Evolutionary conservation across 2,888 invertebrate species (phyloP).

Genomic region (Bellardia pandia): DNA sequence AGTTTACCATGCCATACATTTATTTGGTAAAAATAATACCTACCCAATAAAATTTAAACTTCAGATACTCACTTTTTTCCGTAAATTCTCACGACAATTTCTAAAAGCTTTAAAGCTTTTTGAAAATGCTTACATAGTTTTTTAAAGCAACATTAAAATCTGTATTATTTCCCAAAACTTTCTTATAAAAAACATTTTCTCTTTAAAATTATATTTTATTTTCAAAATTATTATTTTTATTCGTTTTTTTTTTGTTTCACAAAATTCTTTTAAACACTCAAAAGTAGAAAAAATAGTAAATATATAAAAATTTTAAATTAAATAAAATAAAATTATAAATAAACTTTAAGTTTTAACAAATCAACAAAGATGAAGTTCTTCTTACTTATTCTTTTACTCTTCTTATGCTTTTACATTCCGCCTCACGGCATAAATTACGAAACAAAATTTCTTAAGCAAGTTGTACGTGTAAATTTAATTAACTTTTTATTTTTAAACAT

Average conservation of each 20-base stretch:
- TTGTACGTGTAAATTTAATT: constrained; percentile 67
- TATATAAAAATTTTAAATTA: constrained; percentile 41
- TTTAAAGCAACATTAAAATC: neutral
- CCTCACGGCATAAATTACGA: constrained; percentile 63
- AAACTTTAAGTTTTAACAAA: constrained; percentile 61
- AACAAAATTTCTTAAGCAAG: constrained; percentile 65
- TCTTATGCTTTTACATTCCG: constrained; percentile 24
- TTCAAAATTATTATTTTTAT: constrained; percentile 42
- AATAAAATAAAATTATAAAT: constrained; percentile 57
- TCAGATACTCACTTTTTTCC: no score
- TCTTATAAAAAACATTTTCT: neutral
- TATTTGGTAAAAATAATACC: no score
- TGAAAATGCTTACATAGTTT: neutral
- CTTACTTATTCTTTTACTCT: constrained; percentile 54
- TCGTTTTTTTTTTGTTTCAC: constrained; percentile 44
- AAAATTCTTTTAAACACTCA: constrained; percentile 58
- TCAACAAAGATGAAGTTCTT: constrained; percentile 65
- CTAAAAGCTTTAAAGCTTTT: no score
- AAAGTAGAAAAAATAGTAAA: constrained; percentile 30
- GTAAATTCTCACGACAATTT: no score
- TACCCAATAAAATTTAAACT: no score
- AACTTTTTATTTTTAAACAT: constrained; percentile 41
- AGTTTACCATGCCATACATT: no score
- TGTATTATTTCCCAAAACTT: neutral
- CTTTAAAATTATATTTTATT: constrained; percentile 6